phyloP scores from a whole-genome alignment of 2,888 invertebrate genomes.

The Lasioglossum calceatum region DNA sequence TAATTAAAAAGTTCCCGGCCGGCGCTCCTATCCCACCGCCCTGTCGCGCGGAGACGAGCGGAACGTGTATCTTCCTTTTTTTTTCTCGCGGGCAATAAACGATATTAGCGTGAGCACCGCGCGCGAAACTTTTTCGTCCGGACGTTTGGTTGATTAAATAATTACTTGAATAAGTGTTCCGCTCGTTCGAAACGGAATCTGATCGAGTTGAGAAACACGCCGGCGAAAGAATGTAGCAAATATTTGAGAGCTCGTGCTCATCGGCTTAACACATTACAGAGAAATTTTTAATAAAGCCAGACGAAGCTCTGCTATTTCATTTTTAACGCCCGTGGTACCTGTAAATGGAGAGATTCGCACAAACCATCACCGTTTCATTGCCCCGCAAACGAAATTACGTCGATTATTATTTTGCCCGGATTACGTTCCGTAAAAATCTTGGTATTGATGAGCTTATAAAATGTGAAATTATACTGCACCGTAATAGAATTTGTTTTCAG shows the following conservation, averaged over 20 bases:
- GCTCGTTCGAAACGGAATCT: background rate
- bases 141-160: background rate
- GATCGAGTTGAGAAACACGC: background rate
- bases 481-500: too few species aligned
- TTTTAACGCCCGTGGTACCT: background rate
- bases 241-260: background rate
- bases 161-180: background rate
- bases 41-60: background rate
- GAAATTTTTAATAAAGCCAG: background rate
- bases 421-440: background rate
- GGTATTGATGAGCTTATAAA: background rate
- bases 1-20: slow-evolving; percentile 20
- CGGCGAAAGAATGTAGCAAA: background rate
- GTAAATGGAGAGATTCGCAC: background rate
- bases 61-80: background rate
- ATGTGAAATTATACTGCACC: too few species aligned
- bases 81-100: background rate
- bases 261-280: background rate
- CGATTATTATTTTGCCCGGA: background rate
- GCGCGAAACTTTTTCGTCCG: background rate
- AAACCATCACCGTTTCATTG: too few species aligned
- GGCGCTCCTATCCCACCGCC: background rate
- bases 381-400: background rate
- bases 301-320: background rate
- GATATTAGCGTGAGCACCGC: background rate